Evolutionary conservation across 1,140 invertebrate species (phyloP), one percentile per base, ranked within the genome.

Genomic region (Leptinotarsa defecta): DNA sequence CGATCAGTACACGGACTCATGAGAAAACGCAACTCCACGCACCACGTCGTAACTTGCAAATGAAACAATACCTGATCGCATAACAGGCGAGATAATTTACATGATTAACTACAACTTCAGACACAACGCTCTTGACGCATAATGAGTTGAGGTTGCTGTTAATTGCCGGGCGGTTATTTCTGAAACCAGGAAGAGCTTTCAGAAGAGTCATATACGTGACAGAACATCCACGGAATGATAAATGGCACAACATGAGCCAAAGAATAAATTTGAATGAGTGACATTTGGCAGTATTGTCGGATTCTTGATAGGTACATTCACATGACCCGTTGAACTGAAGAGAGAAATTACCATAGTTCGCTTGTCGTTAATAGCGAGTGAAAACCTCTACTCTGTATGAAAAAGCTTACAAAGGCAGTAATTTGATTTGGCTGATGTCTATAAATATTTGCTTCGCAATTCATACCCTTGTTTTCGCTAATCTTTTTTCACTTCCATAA

Each of bases 181-280:
- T 68, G 65, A 68, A 68, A 68, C 65, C 24, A 68, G 65, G 65
- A 68, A 68, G 65, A 22, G 8, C 15, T 68, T 68, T 27, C 4
- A 57, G 52, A 43, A 43, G n/a, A 24, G 11, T 11, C 63, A 64
- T 64, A 24, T 19, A 64, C 19, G 68, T 48, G 68, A 70, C 48
- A 69, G 17, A 22, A 20, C n/a, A 68, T 68, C 4, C 65, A 70
- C 8, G 4, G 43, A 34, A 20, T 24, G 68, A 19, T 15, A 70
- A 70, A 20, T 48, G 20, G 6, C 11, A 20, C 48, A 70, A 48
- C 49, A 43, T 43, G 34, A 43, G 34, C 34, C 8, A 2, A 43
- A 70, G 20, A 70, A 70, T 70, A 70, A 70, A 70, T 48, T 48
- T 70, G 34, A 70, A 70, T 70, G 68, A 70, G 68, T 48, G 34